A percentile compares a stretch with the other conserved stretches of the same genome.
Conservation (phyloP, 2,888 invertebrate genomes). For the Frankliniella fusca region DNA sequence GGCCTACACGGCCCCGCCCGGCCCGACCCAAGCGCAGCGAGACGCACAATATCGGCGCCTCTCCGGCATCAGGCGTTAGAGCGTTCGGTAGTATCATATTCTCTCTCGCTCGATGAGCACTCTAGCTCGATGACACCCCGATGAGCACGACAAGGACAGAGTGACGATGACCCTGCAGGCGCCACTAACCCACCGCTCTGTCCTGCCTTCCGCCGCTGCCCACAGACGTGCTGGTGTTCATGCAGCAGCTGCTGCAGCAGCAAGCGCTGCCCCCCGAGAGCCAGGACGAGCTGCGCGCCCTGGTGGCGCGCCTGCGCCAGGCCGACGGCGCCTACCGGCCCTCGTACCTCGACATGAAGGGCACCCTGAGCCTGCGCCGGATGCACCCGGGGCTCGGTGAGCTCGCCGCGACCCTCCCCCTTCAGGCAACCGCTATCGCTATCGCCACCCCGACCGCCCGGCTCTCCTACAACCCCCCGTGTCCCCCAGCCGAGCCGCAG, state of each 20-base stretch:
- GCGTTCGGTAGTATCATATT: no score
- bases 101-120: no score
- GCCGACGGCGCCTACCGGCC: background rate
- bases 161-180: no score
- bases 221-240: background rate
- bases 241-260: conserved; percentile 14
- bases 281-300: background rate
- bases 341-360: background rate
- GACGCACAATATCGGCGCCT: background rate
- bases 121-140: no score
- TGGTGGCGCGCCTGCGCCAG: conserved; percentile 6
- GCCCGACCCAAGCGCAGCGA: background rate
- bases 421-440: background rate
- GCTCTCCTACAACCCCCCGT: no score
- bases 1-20: no score
- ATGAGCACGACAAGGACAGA: no score
- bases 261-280: background rate
- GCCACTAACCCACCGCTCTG: no score
- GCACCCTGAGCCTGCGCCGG: background rate
- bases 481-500: no score
- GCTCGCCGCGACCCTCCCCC: background rate
- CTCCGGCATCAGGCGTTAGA: no score
- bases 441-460: no score
- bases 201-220: no score
- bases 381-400: background rate